Conservation (phyloP, 23 tunicate genomes). For the Halocynthia aurantium region DNA sequence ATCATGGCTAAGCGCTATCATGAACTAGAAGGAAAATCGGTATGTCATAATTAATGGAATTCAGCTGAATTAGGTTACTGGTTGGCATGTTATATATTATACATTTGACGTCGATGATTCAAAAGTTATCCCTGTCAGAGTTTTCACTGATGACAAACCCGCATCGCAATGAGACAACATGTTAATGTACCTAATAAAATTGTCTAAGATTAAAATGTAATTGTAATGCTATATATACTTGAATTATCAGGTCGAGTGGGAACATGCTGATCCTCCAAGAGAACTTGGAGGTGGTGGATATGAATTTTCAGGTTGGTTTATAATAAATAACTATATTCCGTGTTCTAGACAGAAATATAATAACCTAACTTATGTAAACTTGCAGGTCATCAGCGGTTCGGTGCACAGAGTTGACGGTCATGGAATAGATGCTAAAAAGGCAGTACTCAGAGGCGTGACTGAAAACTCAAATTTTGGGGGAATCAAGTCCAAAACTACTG, state of each 20-base stretch:
- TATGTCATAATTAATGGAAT: neutral
- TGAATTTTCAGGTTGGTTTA: neutral
- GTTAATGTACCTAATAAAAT: too few relatives aligned
- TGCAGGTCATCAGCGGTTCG: conserved; percentile 12
- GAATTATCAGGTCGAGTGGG: conserved; percentile 6
- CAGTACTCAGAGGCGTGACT: conserved; percentile 70
- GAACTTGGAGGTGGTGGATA: neutral
- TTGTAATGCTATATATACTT: too few relatives aligned
- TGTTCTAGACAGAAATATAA: neutral
- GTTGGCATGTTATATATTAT: too few relatives aligned
- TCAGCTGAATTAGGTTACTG: too few relatives aligned
- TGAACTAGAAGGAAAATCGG: conserved; percentile 63
- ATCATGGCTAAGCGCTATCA: conserved; percentile 48
- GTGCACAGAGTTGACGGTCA: conserved; percentile 70
- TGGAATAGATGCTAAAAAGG: conserved; percentile 85
- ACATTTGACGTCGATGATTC: conserved; percentile 40
- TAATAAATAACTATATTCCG: neutral
- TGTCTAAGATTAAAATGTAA: too few relatives aligned
- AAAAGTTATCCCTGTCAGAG: conserved; percentile 80
- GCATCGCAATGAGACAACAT: conserved; percentile 69
- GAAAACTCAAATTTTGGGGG: conserved; percentile 91
- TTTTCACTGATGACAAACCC: conserved; percentile 46
- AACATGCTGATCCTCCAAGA: too few relatives aligned
- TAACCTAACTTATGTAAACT: too few relatives aligned
- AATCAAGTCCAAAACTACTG: conserved; percentile 69